A percentile compares a stretch with the other conserved stretches of the same genome.
Conservation (phyloP, 1,140 invertebrate genomes). For the Protaetia brevitarsis region DNA sequence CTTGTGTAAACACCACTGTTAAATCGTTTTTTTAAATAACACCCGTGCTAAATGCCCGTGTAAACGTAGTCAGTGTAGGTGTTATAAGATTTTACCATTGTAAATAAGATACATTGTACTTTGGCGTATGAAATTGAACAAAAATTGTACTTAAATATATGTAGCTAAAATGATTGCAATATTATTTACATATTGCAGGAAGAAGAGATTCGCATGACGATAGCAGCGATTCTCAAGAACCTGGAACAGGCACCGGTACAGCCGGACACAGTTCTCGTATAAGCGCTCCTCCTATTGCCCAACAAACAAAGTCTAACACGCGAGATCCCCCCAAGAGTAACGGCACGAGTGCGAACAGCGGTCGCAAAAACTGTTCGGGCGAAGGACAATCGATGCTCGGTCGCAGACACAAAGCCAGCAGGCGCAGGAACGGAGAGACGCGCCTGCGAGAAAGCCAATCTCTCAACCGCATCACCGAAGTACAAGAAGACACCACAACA, state of each 20-base stretch:
- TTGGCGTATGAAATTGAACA: no score
- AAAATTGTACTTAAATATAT: background rate
- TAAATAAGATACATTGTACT: no score
- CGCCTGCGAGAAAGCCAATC: conserved; percentile 75
- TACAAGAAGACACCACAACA: conserved; percentile 56
- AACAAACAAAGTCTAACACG: conserved; percentile 37
- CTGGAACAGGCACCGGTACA: conserved; percentile 46
- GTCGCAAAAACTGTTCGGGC: conserved; percentile 46
- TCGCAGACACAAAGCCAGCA: conserved; percentile 54
- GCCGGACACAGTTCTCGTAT: conserved; percentile 40
- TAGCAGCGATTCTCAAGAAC: conserved; percentile 67
- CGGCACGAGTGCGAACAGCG: conserved; percentile 43
- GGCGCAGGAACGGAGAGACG: conserved; percentile 62
- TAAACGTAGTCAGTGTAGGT: no score
- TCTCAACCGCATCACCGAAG: conserved; percentile 76
- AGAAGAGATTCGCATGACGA: conserved; percentile 72
- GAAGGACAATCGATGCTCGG: conserved; percentile 44
- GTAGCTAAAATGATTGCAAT: background rate
- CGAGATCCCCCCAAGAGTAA: conserved; percentile 28
- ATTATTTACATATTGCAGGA: conserved; percentile 11
- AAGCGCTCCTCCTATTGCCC: conserved; percentile 24
- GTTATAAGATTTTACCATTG: no score
- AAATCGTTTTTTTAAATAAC: no score
- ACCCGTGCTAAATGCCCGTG: no score
- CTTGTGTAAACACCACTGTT: no score